Conservation (phyloP, 1,140 invertebrate species). For the Solenopsis fugax region DNA sequence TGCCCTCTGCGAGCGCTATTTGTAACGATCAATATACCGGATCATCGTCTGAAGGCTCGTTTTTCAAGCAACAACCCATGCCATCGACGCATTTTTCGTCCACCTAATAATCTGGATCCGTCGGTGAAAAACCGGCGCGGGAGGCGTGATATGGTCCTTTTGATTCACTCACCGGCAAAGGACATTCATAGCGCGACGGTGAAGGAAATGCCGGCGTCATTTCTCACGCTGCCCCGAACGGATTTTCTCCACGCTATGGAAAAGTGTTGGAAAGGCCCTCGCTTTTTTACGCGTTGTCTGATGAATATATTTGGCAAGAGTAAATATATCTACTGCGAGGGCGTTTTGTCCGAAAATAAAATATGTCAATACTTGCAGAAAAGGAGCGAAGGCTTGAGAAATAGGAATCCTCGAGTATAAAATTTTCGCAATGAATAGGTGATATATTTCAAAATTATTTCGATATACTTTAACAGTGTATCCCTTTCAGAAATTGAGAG, state of each 20-base stretch:
- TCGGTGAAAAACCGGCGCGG: slow-evolving; percentile 66
- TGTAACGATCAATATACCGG: slow-evolving; percentile 77
- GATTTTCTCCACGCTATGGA: slow-evolving; percentile 21
- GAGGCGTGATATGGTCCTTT: slow-evolving; percentile 48
- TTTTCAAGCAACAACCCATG: slow-evolving; percentile 67
- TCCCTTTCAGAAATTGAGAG: neutral
- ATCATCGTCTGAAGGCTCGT: slow-evolving; percentile 67
- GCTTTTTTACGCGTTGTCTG: slow-evolving; percentile 34
- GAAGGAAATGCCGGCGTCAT: slow-evolving; percentile 19
- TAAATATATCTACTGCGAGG: slow-evolving; percentile 4
- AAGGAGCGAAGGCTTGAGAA: neutral
- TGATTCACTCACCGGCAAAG: slow-evolving; percentile 72
- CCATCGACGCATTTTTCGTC: slow-evolving; percentile 71
- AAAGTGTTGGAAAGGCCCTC: slow-evolving; percentile 29
- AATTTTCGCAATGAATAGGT: slow-evolving; percentile 12
- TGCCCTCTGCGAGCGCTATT: slow-evolving; percentile 66
- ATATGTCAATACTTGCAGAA: neutral
- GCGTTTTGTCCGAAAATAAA: slow-evolving; percentile 35
- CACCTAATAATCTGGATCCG: slow-evolving; percentile 71
- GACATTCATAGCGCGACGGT: slow-evolving; percentile 64
- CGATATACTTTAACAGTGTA: neutral
- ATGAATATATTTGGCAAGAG: slow-evolving; percentile 46
- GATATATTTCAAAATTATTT: slow-evolving; percentile 26
- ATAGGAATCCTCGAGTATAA: slow-evolving; percentile 28
- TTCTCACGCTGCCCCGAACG: slow-evolving; percentile 28